Evolutionary conservation across 2,113 vertebrate genomes (phyloP), one percentile per base, ranked within the genome.

Genomic region (Cichladusa arquata): DNA sequence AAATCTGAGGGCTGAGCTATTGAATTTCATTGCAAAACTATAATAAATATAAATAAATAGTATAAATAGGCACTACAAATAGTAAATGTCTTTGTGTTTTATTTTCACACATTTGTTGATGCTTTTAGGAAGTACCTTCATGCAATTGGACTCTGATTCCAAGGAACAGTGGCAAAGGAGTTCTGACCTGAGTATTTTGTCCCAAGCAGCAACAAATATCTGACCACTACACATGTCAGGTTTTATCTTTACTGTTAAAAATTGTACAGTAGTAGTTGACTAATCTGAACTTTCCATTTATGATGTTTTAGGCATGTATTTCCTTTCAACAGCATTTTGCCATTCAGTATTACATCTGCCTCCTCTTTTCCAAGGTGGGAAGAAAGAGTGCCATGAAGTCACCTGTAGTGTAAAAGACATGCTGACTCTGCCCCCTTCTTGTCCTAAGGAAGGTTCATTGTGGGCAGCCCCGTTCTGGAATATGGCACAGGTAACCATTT

Each of bases 331-430:
- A 57, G 11, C 19, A 22, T 40, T 81, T 44, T 0, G 0, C 6
- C 5, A 48, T 73, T 61, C n/a, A 78, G 14, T 34, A 26, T 51
- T 47, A 6, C 25, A 29, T 45, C 33, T 58, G 28, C 5, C 9
- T 65, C 11, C 47, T 57, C 31, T 53, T 81, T 88, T 56, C 42
- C 31, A 45, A 2, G 2, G 1, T 19, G 38, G 9, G 33, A 66
- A 87, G 38, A 73, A 64, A 42, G 25, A 66, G 3, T 19, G 14
- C 24, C 34, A 19, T 17, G 22, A 79, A 64, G 8, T 42, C 38
- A 70, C 28, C 19, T 0, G 0, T 11, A 2, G 0, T 8, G 8
- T 42, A 71, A 78, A 65, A 90, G 28, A 57, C 0, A 1, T 3
- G 7, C 9, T 57, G 25, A 8, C 6, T 62, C 12, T 33, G 9